Conservation (phyloP, 2,113 vertebrate species). For the Hypocryptadius cinnamomeus region DNA sequence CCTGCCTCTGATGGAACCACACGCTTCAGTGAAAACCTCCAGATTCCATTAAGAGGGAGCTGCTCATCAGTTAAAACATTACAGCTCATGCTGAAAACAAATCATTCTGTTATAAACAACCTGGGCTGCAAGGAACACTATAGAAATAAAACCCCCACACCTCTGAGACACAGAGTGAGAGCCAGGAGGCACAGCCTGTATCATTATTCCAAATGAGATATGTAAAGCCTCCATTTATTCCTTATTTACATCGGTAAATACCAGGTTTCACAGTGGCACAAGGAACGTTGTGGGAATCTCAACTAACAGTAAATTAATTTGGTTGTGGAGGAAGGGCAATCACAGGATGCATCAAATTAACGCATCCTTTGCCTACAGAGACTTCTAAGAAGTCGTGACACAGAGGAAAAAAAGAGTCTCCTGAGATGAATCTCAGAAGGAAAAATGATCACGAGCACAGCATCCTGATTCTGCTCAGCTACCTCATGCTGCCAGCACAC, state of each 20-base stretch:
- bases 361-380: constrained; percentile 5
- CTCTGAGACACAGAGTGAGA: not conserved
- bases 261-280: not conserved
- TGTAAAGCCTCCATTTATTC: not conserved
- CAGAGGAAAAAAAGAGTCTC: not conserved
- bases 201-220: constrained; percentile 19
- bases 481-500: not conserved
- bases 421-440: not conserved
- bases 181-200: not conserved
- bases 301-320: not conserved
- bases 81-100: not conserved
- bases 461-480: not conserved
- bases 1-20: not conserved
- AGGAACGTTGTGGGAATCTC: not conserved
- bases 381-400: constrained; percentile 46
- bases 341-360: constrained; percentile 23
- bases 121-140: not conserved
- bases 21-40: not conserved
- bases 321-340: not conserved
- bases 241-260: constrained; percentile 22
- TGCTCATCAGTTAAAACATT: not conserved
- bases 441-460: not conserved
- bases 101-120: not conserved
- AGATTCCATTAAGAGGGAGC: not conserved
- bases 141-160: not conserved